Conservation (phyloP, 2,888 invertebrate genomes). For the Agrenia bidenticulata region DNA sequence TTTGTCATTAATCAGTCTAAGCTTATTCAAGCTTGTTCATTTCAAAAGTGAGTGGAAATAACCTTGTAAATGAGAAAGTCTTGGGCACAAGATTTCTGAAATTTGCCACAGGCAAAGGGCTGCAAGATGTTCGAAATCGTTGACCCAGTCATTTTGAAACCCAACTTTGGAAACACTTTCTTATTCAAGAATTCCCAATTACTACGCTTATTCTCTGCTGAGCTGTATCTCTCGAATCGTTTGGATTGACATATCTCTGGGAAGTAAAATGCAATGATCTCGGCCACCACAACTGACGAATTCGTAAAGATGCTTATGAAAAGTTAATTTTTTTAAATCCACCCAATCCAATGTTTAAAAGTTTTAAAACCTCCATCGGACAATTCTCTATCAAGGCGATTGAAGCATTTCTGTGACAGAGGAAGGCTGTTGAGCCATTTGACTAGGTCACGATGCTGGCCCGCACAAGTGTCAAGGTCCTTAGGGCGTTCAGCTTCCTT, state of each 20-base stretch:
- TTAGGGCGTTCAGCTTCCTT: neutral
- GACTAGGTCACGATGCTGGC: slow-evolving; percentile 20
- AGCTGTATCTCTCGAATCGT: slow-evolving; percentile 22
- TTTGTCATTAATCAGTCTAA: slow-evolving; percentile 1
- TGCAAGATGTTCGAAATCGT: slow-evolving; percentile 24
- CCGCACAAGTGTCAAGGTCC: slow-evolving; percentile 15
- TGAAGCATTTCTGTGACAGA: slow-evolving; percentile 17
- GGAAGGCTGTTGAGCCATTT: slow-evolving; percentile 29
- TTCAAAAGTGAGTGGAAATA: neutral
- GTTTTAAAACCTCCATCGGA: slow-evolving; percentile 32
- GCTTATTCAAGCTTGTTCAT: slow-evolving; percentile 2
- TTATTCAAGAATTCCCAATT: slow-evolving; percentile 33
- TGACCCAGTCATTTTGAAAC: slow-evolving; percentile 19
- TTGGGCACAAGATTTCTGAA: slow-evolving; percentile 18
- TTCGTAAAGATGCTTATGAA: no score
- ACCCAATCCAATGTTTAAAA: neutral
- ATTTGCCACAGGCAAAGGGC: slow-evolving; percentile 33
- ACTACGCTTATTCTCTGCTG: slow-evolving; percentile 22
- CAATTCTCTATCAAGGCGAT: slow-evolving; percentile 29
- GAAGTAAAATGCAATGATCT: slow-evolving; percentile 29
- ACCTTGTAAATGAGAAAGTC: slow-evolving; percentile 32
- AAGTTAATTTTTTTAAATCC: slow-evolving; percentile 5
- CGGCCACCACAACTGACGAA: slow-evolving; percentile 26
- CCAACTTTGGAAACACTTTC: slow-evolving; percentile 33
- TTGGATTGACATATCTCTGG: slow-evolving; percentile 24